These are phyloP conservation scores for Phalera bucephala DNA, from an alignment of 2,888 invertebrate genomes.

Conservation along the genomic window DNA sequence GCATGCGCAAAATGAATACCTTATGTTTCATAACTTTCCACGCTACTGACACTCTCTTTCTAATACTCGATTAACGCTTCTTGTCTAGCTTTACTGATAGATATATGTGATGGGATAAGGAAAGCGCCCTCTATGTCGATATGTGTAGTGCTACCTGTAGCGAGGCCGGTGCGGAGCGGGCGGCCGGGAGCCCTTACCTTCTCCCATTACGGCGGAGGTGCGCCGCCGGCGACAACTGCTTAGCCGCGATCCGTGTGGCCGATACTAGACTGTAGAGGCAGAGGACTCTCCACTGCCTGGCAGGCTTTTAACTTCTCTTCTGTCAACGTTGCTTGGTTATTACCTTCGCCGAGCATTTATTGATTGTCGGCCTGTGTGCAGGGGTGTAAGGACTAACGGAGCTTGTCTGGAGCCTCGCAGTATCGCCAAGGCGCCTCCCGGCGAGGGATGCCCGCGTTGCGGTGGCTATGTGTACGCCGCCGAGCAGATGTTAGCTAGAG, in stretches of 20 bases:
- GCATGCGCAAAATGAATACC: slow-evolving; percentile 64
- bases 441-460: slow-evolving; percentile 94
- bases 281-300: slow-evolving; percentile 60
- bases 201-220: slow-evolving; percentile 84
- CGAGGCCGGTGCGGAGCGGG: slow-evolving; percentile 77
- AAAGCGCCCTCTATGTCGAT: slow-evolving; percentile 86
- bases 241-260: slow-evolving; percentile 71
- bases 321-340: slow-evolving; percentile 62
- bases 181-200: slow-evolving; percentile 82
- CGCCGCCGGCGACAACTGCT: slow-evolving; percentile 76
- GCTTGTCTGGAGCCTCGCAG: slow-evolving; percentile 87
- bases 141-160: slow-evolving; percentile 57
- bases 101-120: slow-evolving; percentile 88
- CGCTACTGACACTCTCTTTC: slow-evolving; percentile 68
- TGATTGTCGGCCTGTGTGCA: slow-evolving; percentile 54
- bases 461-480: slow-evolving; percentile 95
- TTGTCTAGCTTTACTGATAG: slow-evolving; percentile 69
- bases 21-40: slow-evolving; percentile 70
- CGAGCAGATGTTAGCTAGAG: slow-evolving; percentile 95
- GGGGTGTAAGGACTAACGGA: slow-evolving; percentile 79
- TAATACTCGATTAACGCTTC: slow-evolving; percentile 76
- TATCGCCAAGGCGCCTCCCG: slow-evolving; percentile 92
- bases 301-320: slow-evolving; percentile 79
- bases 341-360: slow-evolving; percentile 29
- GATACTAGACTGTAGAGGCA: slow-evolving; percentile 61